These are phyloP conservation scores for Grantiella picta DNA, from an alignment of 2,113 vertebrate species.

Conservation along the genomic window DNA sequence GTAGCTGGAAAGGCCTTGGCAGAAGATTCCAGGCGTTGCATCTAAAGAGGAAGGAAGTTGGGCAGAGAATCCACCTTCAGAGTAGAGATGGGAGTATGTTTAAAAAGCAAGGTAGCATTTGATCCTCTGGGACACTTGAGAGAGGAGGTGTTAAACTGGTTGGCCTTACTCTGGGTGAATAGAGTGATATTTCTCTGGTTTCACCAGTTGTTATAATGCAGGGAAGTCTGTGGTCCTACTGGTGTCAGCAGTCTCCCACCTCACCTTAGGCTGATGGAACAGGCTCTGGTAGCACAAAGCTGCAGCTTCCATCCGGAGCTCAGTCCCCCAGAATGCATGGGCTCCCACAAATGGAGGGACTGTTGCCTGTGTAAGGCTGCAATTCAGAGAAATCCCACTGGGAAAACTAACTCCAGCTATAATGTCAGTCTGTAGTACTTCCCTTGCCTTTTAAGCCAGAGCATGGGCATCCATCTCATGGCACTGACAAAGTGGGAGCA, in stretches of 20 bases:
- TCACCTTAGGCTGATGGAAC: background rate
- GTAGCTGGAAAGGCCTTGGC: background rate
- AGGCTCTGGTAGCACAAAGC: background rate
- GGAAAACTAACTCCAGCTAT: background rate
- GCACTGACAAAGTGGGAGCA: background rate
- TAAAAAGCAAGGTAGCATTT: background rate
- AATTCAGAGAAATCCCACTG: background rate
- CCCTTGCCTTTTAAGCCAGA: background rate
- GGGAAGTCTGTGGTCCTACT: background rate
- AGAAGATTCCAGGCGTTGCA: background rate
- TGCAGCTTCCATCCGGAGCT: background rate
- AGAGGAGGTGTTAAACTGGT: background rate
- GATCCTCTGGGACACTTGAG: background rate
- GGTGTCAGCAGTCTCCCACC: background rate
- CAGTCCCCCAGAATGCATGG: background rate
- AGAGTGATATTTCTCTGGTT: background rate
- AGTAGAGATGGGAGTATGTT: background rate
- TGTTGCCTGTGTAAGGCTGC: background rate
- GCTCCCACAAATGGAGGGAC: background rate
- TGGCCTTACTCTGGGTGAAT: background rate
- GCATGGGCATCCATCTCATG: background rate
- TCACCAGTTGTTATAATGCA: background rate
- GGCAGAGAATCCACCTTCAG: background rate
- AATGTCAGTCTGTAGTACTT: background rate
- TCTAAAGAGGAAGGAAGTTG: background rate